A percentile compares a stretch with the other conserved stretches of the same genome.
These are phyloP conservation scores for Lasioglossum pauxillum DNA, from an alignment of 2,888 invertebrate species.

Conservation along the genomic window DNA sequence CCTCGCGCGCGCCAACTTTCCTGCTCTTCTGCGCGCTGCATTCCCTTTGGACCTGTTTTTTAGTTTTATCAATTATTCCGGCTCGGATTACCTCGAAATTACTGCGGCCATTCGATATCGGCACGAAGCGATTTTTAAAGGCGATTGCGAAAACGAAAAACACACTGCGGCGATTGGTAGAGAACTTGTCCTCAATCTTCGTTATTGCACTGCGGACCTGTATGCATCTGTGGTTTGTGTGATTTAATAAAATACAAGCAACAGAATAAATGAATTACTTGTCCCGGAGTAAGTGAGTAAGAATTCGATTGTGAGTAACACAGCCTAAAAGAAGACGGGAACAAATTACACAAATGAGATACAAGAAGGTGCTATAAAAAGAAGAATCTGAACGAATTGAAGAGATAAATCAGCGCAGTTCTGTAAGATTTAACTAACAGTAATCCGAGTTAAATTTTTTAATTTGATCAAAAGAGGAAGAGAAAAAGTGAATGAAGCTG, in stretches of 20 bases:
- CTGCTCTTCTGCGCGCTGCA: background rate
- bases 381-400: background rate
- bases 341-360: background rate
- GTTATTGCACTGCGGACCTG: no score
- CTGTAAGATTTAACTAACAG: background rate
- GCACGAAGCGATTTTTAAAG: background rate
- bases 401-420: background rate
- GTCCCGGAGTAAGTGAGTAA: no score
- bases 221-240: no score
- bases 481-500: background rate
- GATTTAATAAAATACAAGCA: no score
- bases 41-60: background rate
- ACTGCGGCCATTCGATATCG: background rate
- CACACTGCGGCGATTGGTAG: background rate
- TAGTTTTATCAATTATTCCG: background rate
- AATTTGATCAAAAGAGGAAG: background rate
- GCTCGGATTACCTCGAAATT: background rate
- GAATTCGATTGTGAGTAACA: no score
- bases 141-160: background rate
- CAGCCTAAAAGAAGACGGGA: no score
- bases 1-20: background rate
- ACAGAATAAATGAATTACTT: no score
- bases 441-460: background rate
- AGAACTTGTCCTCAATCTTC: no score
- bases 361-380: background rate